A percentile compares a stretch with the other conserved stretches of the same genome.
Evolutionary conservation across 2,797 vertebrate species (phyloP).

Genomic region (Lates japonicus): DNA sequence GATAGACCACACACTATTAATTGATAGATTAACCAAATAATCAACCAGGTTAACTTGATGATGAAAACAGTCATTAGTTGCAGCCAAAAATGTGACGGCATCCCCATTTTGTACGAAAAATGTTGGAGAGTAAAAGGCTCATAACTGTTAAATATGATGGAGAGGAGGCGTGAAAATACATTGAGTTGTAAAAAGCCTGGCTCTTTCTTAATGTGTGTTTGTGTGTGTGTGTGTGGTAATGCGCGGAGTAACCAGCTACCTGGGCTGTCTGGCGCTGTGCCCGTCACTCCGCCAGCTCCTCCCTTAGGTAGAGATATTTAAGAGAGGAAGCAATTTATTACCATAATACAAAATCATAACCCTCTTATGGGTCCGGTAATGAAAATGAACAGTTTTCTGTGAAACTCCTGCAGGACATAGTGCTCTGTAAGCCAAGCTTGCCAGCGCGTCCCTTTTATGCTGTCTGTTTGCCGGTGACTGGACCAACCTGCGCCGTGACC

Average conservation of each 20-base stretch:
- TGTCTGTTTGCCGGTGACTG: constrained; percentile 31
- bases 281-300: constrained; percentile 23
- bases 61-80: background rate
- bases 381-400: constrained; percentile 70
- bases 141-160: background rate
- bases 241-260: constrained; percentile 3
- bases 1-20: background rate
- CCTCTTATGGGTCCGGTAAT: constrained; percentile 70
- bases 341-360: constrained; percentile 76
- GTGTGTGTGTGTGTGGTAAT: constrained; percentile 21
- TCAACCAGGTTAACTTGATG: background rate
- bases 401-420: constrained; percentile 52
- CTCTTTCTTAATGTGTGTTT: background rate
- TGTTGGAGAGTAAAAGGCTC: background rate
- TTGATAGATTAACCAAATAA: background rate
- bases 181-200: background rate
- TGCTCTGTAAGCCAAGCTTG: constrained; percentile 8
- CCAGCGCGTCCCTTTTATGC: background rate
- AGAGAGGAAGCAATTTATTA: constrained; percentile 71
- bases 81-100: background rate
- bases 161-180: background rate
- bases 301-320: constrained; percentile 68
- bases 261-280: constrained; percentile 23
- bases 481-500: constrained; percentile 47
- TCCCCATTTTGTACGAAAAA: background rate